Evolutionary conservation across 2,888 invertebrate genomes (phyloP), one percentile per base, ranked within the genome.

Genomic region (Microchrysa polita): DNA sequence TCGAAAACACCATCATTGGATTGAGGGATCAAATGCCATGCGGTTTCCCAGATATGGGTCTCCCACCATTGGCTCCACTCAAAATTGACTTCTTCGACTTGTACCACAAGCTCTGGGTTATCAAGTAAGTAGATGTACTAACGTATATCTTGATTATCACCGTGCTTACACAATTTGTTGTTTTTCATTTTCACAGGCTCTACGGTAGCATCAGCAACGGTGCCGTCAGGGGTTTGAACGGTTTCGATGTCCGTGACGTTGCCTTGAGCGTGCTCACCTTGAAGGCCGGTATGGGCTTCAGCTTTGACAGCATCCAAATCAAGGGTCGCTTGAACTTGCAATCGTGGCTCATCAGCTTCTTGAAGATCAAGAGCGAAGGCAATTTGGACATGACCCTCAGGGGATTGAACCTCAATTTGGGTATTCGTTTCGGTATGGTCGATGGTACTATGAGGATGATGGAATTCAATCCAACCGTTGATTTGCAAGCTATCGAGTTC

Each of bases 11-110:
- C 0, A 9, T 83, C 2, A 77, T 77, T 2, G 78, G 79, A 27
- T 9, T 80, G 10, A 9, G 81, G 40, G 73, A 78, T 1, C 81
- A 82, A 72, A 77, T 83, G 78, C 83, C 83, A 42, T 83, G 83
- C 52, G 83, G 83, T n/a, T 83, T 80, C 75, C 81, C 81, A 2
- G 76, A 79, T 40, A 78, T 80, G 61, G 81, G 80, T 16, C 75
- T 83, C n/a, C 82, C 82, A 0, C 81, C 83, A 16, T 61, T 83
- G 67, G 83, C 82, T 5, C 83, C 83, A 67, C 82, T 83, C 22
- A 83, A 81, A 16, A 81, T 82, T 75, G 79, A 81, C n/a, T 78
- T 81, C 65, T 67, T 81, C 34, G 76, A 78, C 23, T 42, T 69
- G 34, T 34, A 69, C 40, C 69, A 69, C 10, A 55, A 69, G 34